Evolutionary conservation across 2,888 invertebrate species (phyloP), one percentile per base, ranked within the genome.

Genomic region (Diplolepis rosae): DNA sequence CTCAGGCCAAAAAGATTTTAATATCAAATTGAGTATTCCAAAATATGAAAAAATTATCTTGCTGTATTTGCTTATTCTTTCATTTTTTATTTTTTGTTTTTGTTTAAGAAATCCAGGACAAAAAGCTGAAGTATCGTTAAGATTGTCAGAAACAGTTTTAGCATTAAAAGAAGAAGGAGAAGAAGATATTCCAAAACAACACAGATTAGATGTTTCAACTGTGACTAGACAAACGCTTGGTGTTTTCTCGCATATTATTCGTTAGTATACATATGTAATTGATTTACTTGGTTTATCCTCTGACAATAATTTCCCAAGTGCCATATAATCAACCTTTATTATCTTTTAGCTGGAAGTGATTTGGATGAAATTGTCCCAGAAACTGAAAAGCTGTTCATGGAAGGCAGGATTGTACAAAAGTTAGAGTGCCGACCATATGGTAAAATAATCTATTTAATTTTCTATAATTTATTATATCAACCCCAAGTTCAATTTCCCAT

Each of bases 361-460:
- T 91, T 92, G 2, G 93, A 94, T 88, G 89, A 93, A 45, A 92
- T 94, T 54, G 90, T 93, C 51, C 94, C 95, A 42, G 96, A 96
- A 89, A 91, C 92, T 39, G 96, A 96, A 82, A 96, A 96, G 85
- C 90, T 98, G 4, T 93, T 92, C 75, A 94, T 98, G 93, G 97
- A 98, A 89, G 98, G 98, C 0, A 93, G 95, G 86, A 98, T 98
- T 82, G 96, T 97, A n/a, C 98, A 98, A 87, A 96, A 97, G 87
- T 90, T 98, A 35, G 98, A 99, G 90, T 98, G 98, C 87, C 92
- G 95, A 54, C 98, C 98, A 0, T 94, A 94, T 85, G 95, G 88
- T 88, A 81, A 68, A 32, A 30, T 30, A 51, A n/a, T 32, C 45
- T 4, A 54, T 35, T 54, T 32, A n/a, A 9, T 71, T 35, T n/a